Evolutionary conservation across 2,888 invertebrate genomes (phyloP).

Genomic region (Pediacus dermestoides): DNA sequence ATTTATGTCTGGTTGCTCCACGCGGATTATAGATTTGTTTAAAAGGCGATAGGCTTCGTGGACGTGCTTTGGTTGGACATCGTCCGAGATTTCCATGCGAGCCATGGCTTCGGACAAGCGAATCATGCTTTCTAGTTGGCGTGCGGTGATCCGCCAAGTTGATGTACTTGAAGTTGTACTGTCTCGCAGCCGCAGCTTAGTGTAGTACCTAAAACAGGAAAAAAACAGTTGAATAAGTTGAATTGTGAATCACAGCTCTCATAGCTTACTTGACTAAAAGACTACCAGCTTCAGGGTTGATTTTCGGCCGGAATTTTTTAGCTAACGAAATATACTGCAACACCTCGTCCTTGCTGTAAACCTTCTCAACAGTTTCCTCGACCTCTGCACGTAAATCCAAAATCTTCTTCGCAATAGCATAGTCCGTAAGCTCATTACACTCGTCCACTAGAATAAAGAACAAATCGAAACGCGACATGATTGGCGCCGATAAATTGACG

Average conservation of each 20-base stretch:
- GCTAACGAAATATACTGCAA: constrained; percentile 95
- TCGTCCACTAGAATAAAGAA: constrained; percentile 99
- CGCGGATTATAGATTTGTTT: constrained; percentile 94
- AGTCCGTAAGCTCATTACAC: constrained; percentile 91
- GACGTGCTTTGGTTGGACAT: constrained; percentile 84
- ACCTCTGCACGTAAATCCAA: constrained; percentile 89
- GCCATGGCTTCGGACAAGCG: constrained; percentile 96
- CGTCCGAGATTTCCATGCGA: constrained; percentile 90
- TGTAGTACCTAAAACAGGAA: constrained; percentile 69
- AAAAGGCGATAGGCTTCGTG: constrained; percentile 81
- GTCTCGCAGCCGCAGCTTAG: constrained; percentile 80
- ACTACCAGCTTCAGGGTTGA: constrained; percentile 77
- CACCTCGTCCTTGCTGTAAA: constrained; percentile 86
- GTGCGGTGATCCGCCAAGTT: constrained; percentile 94
- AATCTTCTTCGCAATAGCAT: constrained; percentile 94
- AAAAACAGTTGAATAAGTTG: too few species aligned
- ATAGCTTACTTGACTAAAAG: constrained; percentile 66
- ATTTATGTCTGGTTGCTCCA: constrained; percentile 96
- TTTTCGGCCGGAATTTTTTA: constrained; percentile 87
- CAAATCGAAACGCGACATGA: constrained; percentile 98
- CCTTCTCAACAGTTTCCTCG: constrained; percentile 71
- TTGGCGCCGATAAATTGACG: constrained; percentile 88
- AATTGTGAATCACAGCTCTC: too few species aligned
- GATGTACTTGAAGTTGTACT: constrained; percentile 59
- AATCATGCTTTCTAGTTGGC: constrained; percentile 94